Percentiles rank a stretch among this genome's conserved stretches.
Evolutionary conservation across 2,113 vertebrate species (phyloP).

Genomic region (Engraulis encrasicolus): DNA sequence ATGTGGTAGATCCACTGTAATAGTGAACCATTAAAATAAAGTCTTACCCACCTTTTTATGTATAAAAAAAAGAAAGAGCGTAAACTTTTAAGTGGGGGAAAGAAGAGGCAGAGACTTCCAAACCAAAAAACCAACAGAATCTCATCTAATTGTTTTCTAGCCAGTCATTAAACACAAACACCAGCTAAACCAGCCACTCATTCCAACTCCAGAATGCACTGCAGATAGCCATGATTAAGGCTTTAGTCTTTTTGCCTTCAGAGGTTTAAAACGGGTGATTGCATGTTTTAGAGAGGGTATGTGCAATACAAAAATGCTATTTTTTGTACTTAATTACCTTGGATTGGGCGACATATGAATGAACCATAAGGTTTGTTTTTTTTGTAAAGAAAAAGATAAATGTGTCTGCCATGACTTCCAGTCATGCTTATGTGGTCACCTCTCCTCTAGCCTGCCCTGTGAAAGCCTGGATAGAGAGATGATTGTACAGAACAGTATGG

Average conservation of each 20-base stretch:
- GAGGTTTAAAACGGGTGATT: constrained; percentile 43
- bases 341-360: constrained; percentile 29
- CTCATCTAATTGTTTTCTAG: not conserved
- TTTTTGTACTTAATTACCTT: constrained; percentile 20
- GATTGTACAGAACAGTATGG: not conserved
- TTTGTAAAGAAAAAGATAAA: not conserved
- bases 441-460: not conserved
- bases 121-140: not conserved
- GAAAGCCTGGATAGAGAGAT: not conserved
- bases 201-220: not conserved
- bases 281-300: constrained; percentile 46
- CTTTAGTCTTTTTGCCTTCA: not conserved
- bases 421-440: not conserved
- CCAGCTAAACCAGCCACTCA: not conserved
- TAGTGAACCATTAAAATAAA: no score
- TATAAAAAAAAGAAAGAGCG: not conserved
- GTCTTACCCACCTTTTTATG: no score
- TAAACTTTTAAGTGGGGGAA: not conserved
- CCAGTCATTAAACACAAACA: not conserved
- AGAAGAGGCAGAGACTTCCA: not conserved
- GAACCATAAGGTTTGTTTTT: not conserved
- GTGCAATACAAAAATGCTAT: constrained; percentile 36
- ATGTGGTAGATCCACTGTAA: no score
- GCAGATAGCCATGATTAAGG: not conserved
- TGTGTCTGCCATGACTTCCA: not conserved